These are phyloP conservation scores for Zoroaster sp. DNA, from an alignment of 53 echinoderm and acorn worm genomes.

Conservation along the genomic window DNA sequence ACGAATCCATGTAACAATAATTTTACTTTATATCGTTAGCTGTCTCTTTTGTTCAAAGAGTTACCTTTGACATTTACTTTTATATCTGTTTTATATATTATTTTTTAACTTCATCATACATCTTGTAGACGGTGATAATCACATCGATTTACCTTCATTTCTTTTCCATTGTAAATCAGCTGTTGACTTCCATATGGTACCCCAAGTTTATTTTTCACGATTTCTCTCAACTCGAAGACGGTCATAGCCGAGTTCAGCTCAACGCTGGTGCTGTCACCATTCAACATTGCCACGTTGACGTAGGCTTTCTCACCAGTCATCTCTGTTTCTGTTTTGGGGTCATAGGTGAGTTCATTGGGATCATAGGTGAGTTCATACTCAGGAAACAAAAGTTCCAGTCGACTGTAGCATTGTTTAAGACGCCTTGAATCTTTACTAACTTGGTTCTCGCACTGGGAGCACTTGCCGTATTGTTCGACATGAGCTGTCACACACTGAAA, in stretches of 20 bases:
- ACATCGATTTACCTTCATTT: constrained; percentile 42
- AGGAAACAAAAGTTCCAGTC: constrained; percentile 23
- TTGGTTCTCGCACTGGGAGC: constrained; percentile 18
- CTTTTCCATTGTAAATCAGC: constrained; percentile 42
- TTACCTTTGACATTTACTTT: background rate
- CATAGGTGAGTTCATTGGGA: background rate
- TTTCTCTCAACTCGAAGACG: constrained; percentile 12
- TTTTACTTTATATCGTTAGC: background rate
- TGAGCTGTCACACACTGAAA: constrained; percentile 43
- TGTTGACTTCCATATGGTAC: constrained; percentile 34
- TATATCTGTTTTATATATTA: background rate
- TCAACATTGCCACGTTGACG: constrained; percentile 45
- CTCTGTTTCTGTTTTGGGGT: background rate
- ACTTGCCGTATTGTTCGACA: background rate
- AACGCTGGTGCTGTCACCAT: constrained; percentile 1
- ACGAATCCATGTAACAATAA: background rate
- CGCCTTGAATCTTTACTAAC: background rate
- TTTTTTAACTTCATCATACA: background rate
- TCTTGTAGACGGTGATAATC: background rate
- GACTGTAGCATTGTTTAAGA: background rate
- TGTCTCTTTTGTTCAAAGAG: background rate
- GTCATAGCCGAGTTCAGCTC: constrained; percentile 12
- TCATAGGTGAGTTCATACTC: background rate
- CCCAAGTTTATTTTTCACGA: constrained; percentile 2
- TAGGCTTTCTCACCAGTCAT: background rate